These are phyloP conservation scores for Lates japonicus DNA, from an alignment of 2,797 vertebrate species.

Conservation along the genomic window DNA sequence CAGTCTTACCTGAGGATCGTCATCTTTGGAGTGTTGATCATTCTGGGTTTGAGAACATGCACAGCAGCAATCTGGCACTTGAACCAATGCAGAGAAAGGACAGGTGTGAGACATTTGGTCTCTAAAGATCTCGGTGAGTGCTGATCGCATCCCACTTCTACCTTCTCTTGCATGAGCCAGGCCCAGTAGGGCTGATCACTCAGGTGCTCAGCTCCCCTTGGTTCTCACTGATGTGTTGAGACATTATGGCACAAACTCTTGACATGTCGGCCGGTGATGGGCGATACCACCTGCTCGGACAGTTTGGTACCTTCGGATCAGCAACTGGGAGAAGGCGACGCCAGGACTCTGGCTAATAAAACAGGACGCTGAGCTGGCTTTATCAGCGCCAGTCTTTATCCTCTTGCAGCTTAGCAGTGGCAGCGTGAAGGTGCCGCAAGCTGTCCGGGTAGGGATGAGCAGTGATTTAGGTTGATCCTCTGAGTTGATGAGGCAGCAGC, in stretches of 20 bases:
- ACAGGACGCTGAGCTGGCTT: neutral
- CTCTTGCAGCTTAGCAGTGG: slow-evolving; percentile 95
- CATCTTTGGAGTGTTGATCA: slow-evolving; percentile 96
- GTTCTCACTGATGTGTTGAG: slow-evolving; percentile 98
- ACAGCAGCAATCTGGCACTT: slow-evolving; percentile 99
- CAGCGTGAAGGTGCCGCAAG: slow-evolving; percentile 95
- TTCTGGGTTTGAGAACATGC: slow-evolving; percentile 98
- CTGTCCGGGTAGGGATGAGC: slow-evolving; percentile 94
- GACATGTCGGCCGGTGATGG: slow-evolving; percentile 98
- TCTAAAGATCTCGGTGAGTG: neutral
- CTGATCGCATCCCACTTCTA: slow-evolving; percentile 34
- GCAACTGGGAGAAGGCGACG: slow-evolving; percentile 82
- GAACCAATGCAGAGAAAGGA: slow-evolving; percentile 83
- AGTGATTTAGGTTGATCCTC: slow-evolving; percentile 98
- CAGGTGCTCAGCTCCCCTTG: slow-evolving; percentile 97
- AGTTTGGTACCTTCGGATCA: slow-evolving; percentile 99
- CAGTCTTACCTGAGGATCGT: slow-evolving; percentile 93
- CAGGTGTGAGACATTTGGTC: neutral
- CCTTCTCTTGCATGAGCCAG: slow-evolving; percentile 98
- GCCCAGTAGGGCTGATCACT: slow-evolving; percentile 99
- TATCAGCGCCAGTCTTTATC: slow-evolving; percentile 11
- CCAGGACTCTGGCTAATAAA: too few species aligned
- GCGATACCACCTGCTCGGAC: slow-evolving; percentile 98
- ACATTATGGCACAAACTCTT: slow-evolving; percentile 98
- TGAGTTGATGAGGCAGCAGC: slow-evolving; percentile 98